Percentiles rank a stretch among this genome's conserved stretches.
These are phyloP conservation scores for Brevipalpus yothersi DNA, from an alignment of 1,140 invertebrate species.

Conservation along the genomic window DNA sequence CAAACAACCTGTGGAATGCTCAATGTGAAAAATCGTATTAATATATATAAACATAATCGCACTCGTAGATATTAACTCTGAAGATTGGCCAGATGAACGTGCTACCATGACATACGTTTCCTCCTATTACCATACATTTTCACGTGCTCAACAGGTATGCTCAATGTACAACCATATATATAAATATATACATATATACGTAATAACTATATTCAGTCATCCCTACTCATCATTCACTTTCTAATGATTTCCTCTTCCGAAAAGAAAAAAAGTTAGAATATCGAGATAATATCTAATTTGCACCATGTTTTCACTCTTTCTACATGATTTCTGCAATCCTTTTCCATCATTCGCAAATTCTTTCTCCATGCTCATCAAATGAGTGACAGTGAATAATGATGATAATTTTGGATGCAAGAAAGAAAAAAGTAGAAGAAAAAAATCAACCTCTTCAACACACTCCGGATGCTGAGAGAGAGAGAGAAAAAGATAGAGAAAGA, in stretches of 20 bases:
- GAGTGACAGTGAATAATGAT: too few relatives aligned
- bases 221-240: neutral
- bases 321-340: too few relatives aligned
- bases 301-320: too few relatives aligned
- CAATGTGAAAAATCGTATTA: neutral
- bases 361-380: too few relatives aligned
- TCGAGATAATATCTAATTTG: too few relatives aligned
- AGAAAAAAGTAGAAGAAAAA: too few relatives aligned
- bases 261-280: too few relatives aligned
- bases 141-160: slow-evolving; percentile 80
- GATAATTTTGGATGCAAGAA: too few relatives aligned
- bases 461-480: too few relatives aligned
- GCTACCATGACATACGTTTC: slow-evolving; percentile 99
- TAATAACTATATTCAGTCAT: neutral
- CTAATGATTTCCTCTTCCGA: neutral
- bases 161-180: neutral
- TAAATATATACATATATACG: neutral
- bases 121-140: slow-evolving; percentile 99
- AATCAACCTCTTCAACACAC: too few relatives aligned
- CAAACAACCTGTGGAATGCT: neutral
- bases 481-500: too few relatives aligned
- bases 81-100: slow-evolving; percentile 90
- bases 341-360: too few relatives aligned
- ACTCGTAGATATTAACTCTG: slow-evolving; percentile 78
- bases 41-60: neutral